A percentile compares a stretch with the other conserved stretches of the same genome.
Evolutionary conservation across 1,140 invertebrate genomes (phyloP).

Genomic region (Papilio polytes): DNA sequence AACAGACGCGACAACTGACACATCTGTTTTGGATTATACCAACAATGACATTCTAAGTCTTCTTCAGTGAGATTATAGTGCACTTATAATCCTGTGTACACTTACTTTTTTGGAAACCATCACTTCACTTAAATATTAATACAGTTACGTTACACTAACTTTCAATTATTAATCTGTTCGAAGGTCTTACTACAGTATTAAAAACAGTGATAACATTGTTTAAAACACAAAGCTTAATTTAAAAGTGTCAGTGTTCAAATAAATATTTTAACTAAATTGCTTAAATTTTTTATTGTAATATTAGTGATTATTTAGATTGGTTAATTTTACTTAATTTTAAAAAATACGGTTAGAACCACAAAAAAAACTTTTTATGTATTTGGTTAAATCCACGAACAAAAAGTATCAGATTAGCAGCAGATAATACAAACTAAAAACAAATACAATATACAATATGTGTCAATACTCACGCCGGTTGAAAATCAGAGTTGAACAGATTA

Average conservation of each 20-base stretch:
- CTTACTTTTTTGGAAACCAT: neutral
- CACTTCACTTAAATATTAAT: neutral
- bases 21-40: constrained; percentile 57
- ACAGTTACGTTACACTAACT: neutral
- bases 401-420: no score
- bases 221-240: neutral
- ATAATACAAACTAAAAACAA: no score
- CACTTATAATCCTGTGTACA: neutral
- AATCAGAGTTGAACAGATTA: no score
- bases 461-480: no score
- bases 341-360: no score
- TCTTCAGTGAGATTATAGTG: neutral
- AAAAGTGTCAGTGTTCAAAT: neutral
- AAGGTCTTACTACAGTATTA: neutral
- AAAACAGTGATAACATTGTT: neutral
- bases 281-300: no score
- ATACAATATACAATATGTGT: no score
- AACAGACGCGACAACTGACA: constrained; percentile 66
- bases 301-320: no score
- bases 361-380: no score
- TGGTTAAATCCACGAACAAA: no score
- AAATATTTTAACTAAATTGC: neutral
- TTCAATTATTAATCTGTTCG: neutral
- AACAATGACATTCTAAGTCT: neutral
- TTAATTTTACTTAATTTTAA: no score